phyloP scores from a whole-genome alignment of 2,113 vertebrate species.

The Arothron firmamentum region DNA sequence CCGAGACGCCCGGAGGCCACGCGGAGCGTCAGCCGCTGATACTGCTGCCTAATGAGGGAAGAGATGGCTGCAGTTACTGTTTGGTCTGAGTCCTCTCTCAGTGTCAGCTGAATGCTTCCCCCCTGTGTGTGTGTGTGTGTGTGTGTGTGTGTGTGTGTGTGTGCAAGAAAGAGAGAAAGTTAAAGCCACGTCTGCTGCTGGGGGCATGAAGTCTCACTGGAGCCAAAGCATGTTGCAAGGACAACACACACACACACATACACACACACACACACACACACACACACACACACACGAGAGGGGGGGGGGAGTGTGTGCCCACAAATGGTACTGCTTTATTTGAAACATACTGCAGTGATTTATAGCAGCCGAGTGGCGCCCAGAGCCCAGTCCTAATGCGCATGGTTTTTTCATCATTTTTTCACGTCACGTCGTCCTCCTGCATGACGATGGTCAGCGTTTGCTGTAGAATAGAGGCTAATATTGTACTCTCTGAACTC shows the following conservation, averaged over 20 bases:
- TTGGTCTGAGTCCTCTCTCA: slow-evolving; percentile 42
- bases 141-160: slow-evolving; percentile 31
- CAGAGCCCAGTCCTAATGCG: slow-evolving; percentile 42
- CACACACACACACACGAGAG: slow-evolving; percentile 40
- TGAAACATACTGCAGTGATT: slow-evolving; percentile 54
- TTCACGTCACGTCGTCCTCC: slow-evolving; percentile 47
- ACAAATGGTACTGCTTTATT: slow-evolving; percentile 52
- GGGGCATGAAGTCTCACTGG: slow-evolving; percentile 74
- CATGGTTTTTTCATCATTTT: slow-evolving; percentile 40
- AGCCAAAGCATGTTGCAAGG: slow-evolving; percentile 59
- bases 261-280: slow-evolving; percentile 42
- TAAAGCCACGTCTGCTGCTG: slow-evolving; percentile 75
- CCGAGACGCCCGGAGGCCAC: slow-evolving; percentile 48
- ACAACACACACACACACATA: slow-evolving; percentile 4
- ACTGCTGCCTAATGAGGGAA: slow-evolving; percentile 60
- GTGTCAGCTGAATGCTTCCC: slow-evolving; percentile 10
- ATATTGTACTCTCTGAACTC: too few species aligned
- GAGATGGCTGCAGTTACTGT: slow-evolving; percentile 55
- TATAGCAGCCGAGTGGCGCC: slow-evolving; percentile 41
- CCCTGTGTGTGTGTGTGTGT: slow-evolving; percentile 28
- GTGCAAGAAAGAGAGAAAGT: slow-evolving; percentile 32
- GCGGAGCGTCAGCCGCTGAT: slow-evolving; percentile 55
- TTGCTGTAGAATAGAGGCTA: too few species aligned
- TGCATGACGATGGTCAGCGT: slow-evolving; percentile 23
- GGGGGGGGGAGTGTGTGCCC: neutral